A percentile compares a stretch with the other conserved stretches of the same genome.
phyloP scores from a whole-genome alignment of 2,797 vertebrate species.

The Sylvia borin region DNA sequence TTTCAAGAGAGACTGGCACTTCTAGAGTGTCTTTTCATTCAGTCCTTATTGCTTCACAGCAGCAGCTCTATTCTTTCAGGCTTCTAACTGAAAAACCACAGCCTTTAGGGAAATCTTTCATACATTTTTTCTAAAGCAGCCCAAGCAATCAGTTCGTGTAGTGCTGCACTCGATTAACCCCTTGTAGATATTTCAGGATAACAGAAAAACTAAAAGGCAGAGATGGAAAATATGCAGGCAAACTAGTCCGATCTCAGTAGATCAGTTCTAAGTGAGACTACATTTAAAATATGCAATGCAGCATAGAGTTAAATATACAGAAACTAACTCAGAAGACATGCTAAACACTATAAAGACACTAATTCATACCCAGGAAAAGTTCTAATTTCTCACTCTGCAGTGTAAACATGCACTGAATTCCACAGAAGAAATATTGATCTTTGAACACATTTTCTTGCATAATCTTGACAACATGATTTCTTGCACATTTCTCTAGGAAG shows the following conservation, averaged over 20 bases:
- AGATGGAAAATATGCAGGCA: background rate
- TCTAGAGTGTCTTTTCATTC: conserved; percentile 6
- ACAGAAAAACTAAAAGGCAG: background rate
- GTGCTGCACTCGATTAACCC: background rate
- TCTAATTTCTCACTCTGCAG: background rate
- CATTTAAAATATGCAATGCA: background rate
- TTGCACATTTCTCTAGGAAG: background rate
- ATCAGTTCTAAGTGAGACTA: background rate
- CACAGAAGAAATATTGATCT: background rate
- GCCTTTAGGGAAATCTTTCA: conserved; percentile 43
- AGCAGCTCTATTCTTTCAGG: background rate
- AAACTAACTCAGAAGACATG: background rate
- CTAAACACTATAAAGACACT: background rate
- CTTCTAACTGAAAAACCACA: conserved; percentile 21
- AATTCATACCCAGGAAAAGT: background rate
- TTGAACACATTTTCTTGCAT: background rate
- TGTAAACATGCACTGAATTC: background rate
- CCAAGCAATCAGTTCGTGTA: conserved; percentile 4
- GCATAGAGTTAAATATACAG: background rate
- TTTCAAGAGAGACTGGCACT: conserved; percentile 1
- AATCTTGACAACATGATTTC: background rate
- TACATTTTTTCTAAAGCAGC: conserved; percentile 31
- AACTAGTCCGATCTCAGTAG: background rate
- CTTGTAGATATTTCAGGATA: background rate
- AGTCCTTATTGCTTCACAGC: background rate